These are phyloP conservation scores for Saguinus imperator DNA, from an alignment of 2,113 vertebrate genomes.

Conservation along the genomic window DNA sequence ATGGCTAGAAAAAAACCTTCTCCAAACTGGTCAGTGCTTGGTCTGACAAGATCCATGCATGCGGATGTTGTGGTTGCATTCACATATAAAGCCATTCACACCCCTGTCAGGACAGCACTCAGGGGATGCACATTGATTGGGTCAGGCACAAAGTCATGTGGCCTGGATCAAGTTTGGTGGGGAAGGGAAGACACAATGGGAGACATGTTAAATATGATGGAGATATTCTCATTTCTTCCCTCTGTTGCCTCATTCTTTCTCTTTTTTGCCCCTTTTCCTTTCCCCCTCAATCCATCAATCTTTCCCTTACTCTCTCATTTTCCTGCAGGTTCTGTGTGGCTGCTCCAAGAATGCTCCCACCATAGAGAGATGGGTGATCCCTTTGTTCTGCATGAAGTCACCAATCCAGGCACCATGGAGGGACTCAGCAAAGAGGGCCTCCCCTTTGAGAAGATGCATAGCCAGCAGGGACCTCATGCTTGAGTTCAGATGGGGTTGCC, in stretches of 20 bases:
- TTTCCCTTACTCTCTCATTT: background rate
- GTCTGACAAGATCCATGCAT: constrained; percentile 91
- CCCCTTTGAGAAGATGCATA: constrained; percentile 91
- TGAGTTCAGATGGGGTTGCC: constrained; percentile 92
- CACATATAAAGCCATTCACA: constrained; percentile 91
- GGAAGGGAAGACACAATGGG: background rate
- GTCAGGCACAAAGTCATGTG: constrained; percentile 93
- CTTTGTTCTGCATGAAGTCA: constrained; percentile 91
- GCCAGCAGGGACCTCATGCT: constrained; percentile 91
- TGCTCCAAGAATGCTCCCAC: constrained; percentile 93
- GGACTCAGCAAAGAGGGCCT: constrained; percentile 91
- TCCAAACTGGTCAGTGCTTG: constrained; percentile 94
- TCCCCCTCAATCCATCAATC: background rate
- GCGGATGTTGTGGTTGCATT: constrained; percentile 92
- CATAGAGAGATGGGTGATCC: constrained; percentile 89
- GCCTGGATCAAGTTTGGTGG: background rate
- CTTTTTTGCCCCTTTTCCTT: background rate
- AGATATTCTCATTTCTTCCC: background rate
- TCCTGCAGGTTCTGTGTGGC: constrained; percentile 88
- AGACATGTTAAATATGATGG: background rate
- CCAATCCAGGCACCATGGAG: constrained; percentile 91
- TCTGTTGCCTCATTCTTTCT: background rate
- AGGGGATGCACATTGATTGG: constrained; percentile 89
- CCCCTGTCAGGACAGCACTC: constrained; percentile 91
- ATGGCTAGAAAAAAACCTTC: constrained; percentile 91